Conservation (phyloP, 1,140 invertebrate genomes). For the Euwallacea similis region DNA sequence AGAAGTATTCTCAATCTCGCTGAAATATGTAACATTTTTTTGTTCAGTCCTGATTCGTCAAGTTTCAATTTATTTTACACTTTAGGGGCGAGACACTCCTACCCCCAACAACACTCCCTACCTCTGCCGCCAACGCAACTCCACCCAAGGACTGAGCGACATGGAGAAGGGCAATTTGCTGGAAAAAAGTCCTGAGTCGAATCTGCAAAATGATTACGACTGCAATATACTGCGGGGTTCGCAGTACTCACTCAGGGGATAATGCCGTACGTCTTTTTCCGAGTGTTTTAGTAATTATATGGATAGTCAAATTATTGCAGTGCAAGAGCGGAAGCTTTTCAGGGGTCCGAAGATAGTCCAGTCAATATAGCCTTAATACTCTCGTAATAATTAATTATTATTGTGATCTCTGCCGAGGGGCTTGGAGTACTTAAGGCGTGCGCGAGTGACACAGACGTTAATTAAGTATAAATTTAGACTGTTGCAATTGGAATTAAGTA, state of each 20-base stretch:
- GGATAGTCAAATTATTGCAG: too few species aligned
- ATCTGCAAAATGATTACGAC: constrained; percentile 36
- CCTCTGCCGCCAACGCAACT: constrained; percentile 71
- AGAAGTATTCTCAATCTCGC: not conserved
- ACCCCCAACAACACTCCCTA: constrained; percentile 78
- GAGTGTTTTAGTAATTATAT: too few species aligned
- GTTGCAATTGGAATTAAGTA: too few species aligned
- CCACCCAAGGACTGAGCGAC: constrained; percentile 57
- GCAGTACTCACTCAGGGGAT: constrained; percentile 39
- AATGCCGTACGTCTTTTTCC: not conserved
- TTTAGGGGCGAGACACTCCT: constrained; percentile 71
- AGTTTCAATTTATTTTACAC: constrained; percentile 8
- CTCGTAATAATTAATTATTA: not conserved
- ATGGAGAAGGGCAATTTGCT: constrained; percentile 65
- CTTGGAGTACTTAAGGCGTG: not conserved
- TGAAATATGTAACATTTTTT: not conserved
- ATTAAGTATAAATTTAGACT: too few species aligned
- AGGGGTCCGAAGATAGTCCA: not conserved
- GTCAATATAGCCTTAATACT: not conserved
- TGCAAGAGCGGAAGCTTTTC: too few species aligned
- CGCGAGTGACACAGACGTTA: not conserved
- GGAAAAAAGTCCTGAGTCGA: constrained; percentile 27
- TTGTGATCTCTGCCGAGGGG: not conserved
- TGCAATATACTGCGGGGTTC: constrained; percentile 38
- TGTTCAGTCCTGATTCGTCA: not conserved